Evolutionary conservation across 2,888 invertebrate genomes (phyloP), one percentile per base, ranked within the genome.

Genomic region (Heliconius hortense): DNA sequence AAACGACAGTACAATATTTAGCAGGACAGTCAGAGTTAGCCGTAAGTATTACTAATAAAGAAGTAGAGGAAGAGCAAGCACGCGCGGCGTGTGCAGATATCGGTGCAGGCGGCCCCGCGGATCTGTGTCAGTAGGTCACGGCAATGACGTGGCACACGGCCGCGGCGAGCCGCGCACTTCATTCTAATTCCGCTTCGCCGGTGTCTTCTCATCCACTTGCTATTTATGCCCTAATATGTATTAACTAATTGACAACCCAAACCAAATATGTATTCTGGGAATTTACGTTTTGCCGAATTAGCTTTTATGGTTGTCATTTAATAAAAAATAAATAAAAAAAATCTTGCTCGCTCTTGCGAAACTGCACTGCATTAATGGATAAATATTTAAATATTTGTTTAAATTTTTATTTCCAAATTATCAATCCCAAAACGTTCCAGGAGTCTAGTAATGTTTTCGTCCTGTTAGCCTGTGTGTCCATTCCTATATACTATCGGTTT

Each of bases 71-170:
- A 82, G 83, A 83, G 81, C 79, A 76, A 75, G 77, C 79, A 88
- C 87, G 87, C 87, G 89, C 80, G 82, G 81, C 81, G 83, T 82
- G 83, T 81, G 81, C 82, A 82, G 82, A 81, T 82, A 87, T 88
- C 90, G 91, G 91, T 92, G 93, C 93, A 92, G 90, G 92, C 93
- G 93, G 94, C 95, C 94, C 94, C 93, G 93, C 92, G 92, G 93
- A 95, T 92, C 94, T 95, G 90, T 95, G 95, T 95, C 95, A 95
- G 95, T 95, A 94, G 95, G 95, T 95, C 95, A 95, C 94, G 94
- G 84, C 83, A 82, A 95, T 95, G 95, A 94, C 94, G 94, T 93
- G 92, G 94, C 94, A 91, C 92, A 92, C 90, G 94, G 93, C 90
- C 92, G 92, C 92, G 87, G 88, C 89, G 89, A 88, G 85, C 84